These are phyloP conservation scores for Nomada hirtipes DNA, from an alignment of 2,888 invertebrate genomes.

Conservation along the genomic window DNA sequence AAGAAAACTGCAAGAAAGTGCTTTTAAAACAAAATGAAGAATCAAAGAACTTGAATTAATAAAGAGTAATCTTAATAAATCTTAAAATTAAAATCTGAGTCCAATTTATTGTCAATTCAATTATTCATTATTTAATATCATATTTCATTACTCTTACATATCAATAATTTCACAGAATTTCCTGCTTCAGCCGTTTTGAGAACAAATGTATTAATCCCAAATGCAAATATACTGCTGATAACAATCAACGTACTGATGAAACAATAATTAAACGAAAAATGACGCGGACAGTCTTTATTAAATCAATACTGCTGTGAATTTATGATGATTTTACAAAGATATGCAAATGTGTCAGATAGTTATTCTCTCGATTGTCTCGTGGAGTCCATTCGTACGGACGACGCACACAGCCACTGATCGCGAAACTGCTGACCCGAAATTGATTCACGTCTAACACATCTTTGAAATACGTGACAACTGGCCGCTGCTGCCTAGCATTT, in stretches of 20 bases:
- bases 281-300: neutral
- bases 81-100: too few relatives aligned
- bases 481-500: constrained; percentile 21
- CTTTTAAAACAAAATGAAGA: neutral
- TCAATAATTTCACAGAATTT: neutral
- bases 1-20: neutral
- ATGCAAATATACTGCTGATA: neutral
- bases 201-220: neutral
- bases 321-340: constrained; percentile 19
- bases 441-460: constrained; percentile 44
- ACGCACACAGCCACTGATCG: constrained; percentile 44
- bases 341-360: constrained; percentile 43
- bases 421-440: constrained; percentile 61
- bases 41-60: too few relatives aligned
- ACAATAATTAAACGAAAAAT: neutral
- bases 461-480: constrained; percentile 22
- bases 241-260: neutral
- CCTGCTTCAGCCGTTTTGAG: neutral
- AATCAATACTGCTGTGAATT: neutral
- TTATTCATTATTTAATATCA: too few relatives aligned
- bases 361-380: constrained; percentile 40
- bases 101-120: too few relatives aligned
- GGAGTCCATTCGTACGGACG: constrained; percentile 32
- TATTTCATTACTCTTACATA: too few relatives aligned
- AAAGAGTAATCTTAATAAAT: too few relatives aligned